Evolutionary conservation across 2,797 vertebrate species (phyloP).

Genomic region (Chelmon rostratus): DNA sequence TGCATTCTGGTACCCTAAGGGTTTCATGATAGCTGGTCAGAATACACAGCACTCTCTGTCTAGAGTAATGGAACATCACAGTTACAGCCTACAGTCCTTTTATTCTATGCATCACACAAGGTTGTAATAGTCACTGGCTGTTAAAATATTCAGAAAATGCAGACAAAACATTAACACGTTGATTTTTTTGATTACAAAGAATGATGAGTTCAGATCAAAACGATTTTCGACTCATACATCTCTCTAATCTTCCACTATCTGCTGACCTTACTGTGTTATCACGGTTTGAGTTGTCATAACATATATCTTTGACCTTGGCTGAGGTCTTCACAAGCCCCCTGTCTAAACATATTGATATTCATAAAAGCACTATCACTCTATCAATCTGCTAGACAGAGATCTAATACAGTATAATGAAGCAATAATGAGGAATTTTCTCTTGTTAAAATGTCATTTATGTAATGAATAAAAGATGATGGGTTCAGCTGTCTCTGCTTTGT

Average conservation of each 20-base stretch:
- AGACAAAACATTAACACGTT: not conserved
- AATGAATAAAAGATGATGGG: conserved; percentile 88
- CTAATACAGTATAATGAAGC: conserved; percentile 86
- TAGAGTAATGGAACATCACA: conserved; percentile 4
- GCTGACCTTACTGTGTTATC: conserved; percentile 57
- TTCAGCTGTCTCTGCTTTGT: conserved; percentile 85
- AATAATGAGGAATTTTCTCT: conserved; percentile 87
- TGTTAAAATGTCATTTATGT: conserved; percentile 87
- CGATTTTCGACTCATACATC: conserved; percentile 14
- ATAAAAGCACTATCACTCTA: conserved; percentile 84
- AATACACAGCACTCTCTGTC: not conserved
- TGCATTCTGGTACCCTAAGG: not conserved
- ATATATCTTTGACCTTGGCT: conserved; percentile 84
- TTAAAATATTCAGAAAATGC: conserved; percentile 15
- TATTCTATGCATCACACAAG: not conserved
- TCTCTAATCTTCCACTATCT: conserved; percentile 34
- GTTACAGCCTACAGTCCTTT: not conserved
- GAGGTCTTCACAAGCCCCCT: conserved; percentile 73
- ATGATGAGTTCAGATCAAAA: conserved; percentile 1
- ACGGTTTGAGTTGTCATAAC: conserved; percentile 72
- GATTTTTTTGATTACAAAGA: too few species aligned
- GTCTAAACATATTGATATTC: conserved; percentile 85
- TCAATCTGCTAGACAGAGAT: conserved; percentile 83
- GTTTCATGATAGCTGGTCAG: conserved; percentile 1
- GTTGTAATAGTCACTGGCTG: not conserved